Evolutionary conservation across 1,140 invertebrate species (phyloP), one percentile per base, ranked within the genome.

Genomic region (Drosophila sp.): DNA sequence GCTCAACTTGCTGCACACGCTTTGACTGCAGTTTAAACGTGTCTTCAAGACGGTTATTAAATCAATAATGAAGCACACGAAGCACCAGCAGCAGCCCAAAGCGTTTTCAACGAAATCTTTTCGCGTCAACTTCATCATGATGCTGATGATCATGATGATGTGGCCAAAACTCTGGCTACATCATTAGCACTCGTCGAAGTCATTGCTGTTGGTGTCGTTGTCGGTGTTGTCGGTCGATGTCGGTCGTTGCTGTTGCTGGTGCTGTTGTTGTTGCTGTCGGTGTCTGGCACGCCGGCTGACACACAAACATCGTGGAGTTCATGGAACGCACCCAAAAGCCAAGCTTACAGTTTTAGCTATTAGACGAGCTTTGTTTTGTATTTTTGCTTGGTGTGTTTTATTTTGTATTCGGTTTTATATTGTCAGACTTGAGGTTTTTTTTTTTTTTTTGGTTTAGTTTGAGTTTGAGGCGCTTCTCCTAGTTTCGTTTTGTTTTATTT

Each of bases 271-370:
- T 40, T 45, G 72, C 40, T 72, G 58, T 59, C 43, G 36, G 7
- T 74, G 71, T 62, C 62, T 87, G 83, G 71, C 64, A 82, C 71
- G 71, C 83, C 75, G 79, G 78, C 83, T 86, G 82, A 89, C 83
- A 89, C 83, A 83, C 84, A 89, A 82, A 87, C 82, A 91, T 91
- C 90, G 90, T 91, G 90, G 90, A 87, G 90, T 91, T 91, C 90
- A 91, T 90, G 90, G 90, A 91, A 91, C 90, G 90, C 90, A 91
- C 90, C 90, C 90, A 91, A 89, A 91, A 90, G 84, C 84, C 89
- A 89, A 89, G 67, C 86, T 90, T 61, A 65, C 79, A 76, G 76
- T 77, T 78, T 77, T 76, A 45, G 67, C 64, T 50, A 74, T 87
- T 80, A 59, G 73, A 73, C 75, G 77, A 82, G 76, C 82, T 80